phyloP scores from a whole-genome alignment of 2,797 vertebrate species.

The Microchirus variegatus region DNA sequence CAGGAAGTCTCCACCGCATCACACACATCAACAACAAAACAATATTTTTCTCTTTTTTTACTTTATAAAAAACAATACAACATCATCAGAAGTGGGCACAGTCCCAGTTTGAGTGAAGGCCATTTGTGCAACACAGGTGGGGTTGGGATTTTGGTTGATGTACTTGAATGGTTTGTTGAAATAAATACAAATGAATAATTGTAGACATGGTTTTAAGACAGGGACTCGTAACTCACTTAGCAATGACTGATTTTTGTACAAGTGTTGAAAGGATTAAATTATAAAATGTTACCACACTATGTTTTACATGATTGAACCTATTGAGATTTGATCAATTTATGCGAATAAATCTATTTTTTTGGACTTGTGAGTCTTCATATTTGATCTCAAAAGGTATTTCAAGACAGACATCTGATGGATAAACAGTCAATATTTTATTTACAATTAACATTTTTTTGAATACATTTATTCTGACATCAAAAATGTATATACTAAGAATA shows the following conservation, averaged over 20 bases:
- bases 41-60: slow-evolving; percentile 6
- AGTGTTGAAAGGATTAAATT: slow-evolving; percentile 66
- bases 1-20: slow-evolving; percentile 1
- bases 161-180: slow-evolving; percentile 47
- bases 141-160: neutral
- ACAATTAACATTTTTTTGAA: slow-evolving; percentile 76
- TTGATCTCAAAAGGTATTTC: slow-evolving; percentile 9
- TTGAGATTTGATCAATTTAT: slow-evolving; percentile 51
- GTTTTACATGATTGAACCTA: slow-evolving; percentile 50
- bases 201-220: slow-evolving; percentile 27
- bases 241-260: slow-evolving; percentile 65
- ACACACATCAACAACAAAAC: slow-evolving; percentile 7
- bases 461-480: slow-evolving; percentile 74
- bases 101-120: slow-evolving; percentile 21
- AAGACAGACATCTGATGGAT: neutral
- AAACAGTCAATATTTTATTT: slow-evolving; percentile 80
- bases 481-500: slow-evolving; percentile 69
- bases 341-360: slow-evolving; percentile 78
- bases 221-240: slow-evolving; percentile 36
- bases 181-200: slow-evolving; percentile 10
- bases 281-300: slow-evolving; percentile 62
- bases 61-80: slow-evolving; percentile 6
- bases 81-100: slow-evolving; percentile 17
- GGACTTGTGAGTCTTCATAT: slow-evolving; percentile 58
- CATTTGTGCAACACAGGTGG: slow-evolving; percentile 8